phyloP scores from a whole-genome alignment of 2,113 vertebrate species.

The Megalops atlanticus region DNA sequence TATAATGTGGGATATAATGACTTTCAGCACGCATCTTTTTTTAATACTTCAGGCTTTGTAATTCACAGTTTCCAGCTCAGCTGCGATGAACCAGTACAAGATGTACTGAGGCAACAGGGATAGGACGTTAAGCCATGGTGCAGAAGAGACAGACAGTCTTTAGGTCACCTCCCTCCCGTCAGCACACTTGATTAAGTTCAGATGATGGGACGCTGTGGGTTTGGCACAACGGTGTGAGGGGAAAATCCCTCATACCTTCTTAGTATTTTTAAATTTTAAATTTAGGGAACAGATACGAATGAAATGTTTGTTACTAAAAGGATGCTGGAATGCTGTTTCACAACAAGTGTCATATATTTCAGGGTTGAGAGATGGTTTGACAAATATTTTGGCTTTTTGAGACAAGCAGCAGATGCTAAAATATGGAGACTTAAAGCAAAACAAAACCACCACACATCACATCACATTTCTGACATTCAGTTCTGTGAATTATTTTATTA shows the following conservation, averaged over 20 bases:
- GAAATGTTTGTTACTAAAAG: background rate
- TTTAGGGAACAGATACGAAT: background rate
- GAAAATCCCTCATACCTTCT: background rate
- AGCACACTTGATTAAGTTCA: background rate
- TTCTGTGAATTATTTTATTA: background rate
- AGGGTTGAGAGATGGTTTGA: background rate
- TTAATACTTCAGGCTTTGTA: background rate
- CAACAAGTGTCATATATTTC: background rate
- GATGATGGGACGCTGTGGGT: background rate
- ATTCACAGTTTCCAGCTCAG: background rate
- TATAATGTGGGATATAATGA: background rate
- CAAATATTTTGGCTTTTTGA: background rate
- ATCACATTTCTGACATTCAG: background rate
- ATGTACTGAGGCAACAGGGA: background rate
- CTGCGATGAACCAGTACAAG: too few relatives aligned
- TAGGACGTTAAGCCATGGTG: background rate
- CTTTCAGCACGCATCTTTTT: background rate
- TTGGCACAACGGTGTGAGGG: background rate
- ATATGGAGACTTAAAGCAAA: background rate
- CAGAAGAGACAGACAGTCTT: background rate
- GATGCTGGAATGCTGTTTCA: background rate
- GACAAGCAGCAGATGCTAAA: background rate
- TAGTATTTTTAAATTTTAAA: background rate
- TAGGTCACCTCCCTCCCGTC: background rate
- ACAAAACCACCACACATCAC: background rate